Base-by-base conservation (phyloP, 2,888 invertebrate species). In the Mythimna pallens region DNA sequence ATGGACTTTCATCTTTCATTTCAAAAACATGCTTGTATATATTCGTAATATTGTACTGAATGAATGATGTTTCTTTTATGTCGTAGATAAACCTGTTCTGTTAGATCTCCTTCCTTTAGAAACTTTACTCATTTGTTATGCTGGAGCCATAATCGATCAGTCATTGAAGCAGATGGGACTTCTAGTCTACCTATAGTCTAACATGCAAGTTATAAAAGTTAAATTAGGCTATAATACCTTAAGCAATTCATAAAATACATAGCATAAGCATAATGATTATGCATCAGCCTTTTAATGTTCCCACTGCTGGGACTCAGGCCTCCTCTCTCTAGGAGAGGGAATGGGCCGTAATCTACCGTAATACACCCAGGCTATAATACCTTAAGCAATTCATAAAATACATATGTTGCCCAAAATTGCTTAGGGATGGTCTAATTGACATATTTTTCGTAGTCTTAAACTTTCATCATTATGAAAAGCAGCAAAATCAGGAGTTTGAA, bases 121-220 rank as follows among this genome's bases (percentile, higher is more conserved):
- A 78, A 70, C 62, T 70, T 62, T 43, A 9, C 14, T 52, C 40
- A 62, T 78, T 76, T 76, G 59, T 65, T n/a, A 78, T 62, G 34
- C 43, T 61, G n/a, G 14, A 34, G 17, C 34, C 43, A 34, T 75
- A 30, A 78, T 70, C 25, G 30, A 57, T 52, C 14, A 50, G 17
- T 25, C 55, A 62, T 57, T 40, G 40, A 62, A 50, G 50, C 70
- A 69, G 78, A 70, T 78, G 61, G 22, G 55, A 40, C 78, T 62
- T 78, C 0, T 50, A 50, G 17, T 47, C 47, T 47, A 47, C 47
- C 6, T 47, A 47, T 2, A 47, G 14, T 47, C 4, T 10, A 36
- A 36, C 12, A 40, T 10, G 12, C 3, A 43, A 3, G 14, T 43
- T 43, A 43, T 12, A 43, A 43, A 43, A 43, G 43, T 43, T 43